Evolutionary conservation across 2,113 vertebrate species (phyloP), one percentile per base, ranked within the genome.

Genomic region (Salvelinus sp.): DNA sequence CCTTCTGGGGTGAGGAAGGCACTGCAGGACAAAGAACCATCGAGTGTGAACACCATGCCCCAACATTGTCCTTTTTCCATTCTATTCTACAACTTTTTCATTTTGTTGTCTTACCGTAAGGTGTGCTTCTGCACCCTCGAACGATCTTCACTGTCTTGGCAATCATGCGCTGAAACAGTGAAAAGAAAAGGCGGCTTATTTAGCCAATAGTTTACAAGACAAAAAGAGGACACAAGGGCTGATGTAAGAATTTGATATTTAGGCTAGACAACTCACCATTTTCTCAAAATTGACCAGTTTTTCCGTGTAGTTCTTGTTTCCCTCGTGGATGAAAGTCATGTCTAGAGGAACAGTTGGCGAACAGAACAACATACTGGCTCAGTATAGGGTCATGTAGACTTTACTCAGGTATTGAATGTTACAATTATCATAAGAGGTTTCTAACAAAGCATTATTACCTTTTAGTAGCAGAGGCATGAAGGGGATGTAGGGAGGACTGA

Each of bases 271-370:
- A 72, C 94, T 93, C 85, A 98, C 97, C 97, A 99, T 96, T 91
- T 99, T 99, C 91, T 99, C 97, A 68, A 98, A 98, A 86, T 99
- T 99, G 87, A 98, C 95, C 88, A 98, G 87, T 77, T 95, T 97
- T 63, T 98, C 95, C 0, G 94, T 88, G 6, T 94, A 88, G 1
- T 93, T 98, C 77, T 91, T 92, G 3, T 98, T 99, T 68, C 97
- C 97, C 74, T 99, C 96, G 0, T 99, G 96, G 89, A 98, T 97
- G 87, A 98, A 99, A 0, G 97, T 98, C 94, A 99, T 95, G 76
- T 99, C 97, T 99, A 74, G 2, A 9, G 18, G 6, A 16, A 77
- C 1, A 76, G 65, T 76, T 2, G 20, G 20, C 16, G 20, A 38
- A 44, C 6, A 48, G 10, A 75, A 72, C 33, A 27, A 66, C 23